phyloP scores from a whole-genome alignment of 1,140 invertebrate genomes.

The Homarus americanus region DNA sequence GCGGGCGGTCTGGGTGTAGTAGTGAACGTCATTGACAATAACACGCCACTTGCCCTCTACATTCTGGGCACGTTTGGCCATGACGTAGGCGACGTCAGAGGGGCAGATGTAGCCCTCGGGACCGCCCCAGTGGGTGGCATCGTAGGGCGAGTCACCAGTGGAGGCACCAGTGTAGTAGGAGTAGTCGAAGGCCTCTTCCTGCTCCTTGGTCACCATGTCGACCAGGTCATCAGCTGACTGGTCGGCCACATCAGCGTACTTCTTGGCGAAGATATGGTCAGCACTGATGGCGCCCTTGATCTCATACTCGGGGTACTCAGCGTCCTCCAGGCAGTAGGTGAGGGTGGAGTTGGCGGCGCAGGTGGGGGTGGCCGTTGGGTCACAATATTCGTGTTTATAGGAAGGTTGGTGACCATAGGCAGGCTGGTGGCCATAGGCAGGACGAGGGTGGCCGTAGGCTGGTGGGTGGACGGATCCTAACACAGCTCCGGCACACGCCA shows the following conservation, averaged over 20 bases:
- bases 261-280: constrained; percentile 60
- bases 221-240: constrained; percentile 64
- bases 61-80: constrained; percentile 59
- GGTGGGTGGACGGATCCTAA: constrained; percentile 16
- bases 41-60: constrained; percentile 76
- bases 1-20: constrained; percentile 63
- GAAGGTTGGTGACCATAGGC: constrained; percentile 40
- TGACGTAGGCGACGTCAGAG: constrained; percentile 60
- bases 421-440: constrained; percentile 40
- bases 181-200: constrained; percentile 64
- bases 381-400: constrained; percentile 43
- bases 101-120: constrained; percentile 67
- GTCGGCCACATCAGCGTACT: constrained; percentile 63
- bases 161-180: constrained; percentile 66
- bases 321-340: constrained; percentile 74
- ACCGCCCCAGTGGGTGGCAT: constrained; percentile 63
- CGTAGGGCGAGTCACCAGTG: constrained; percentile 53
- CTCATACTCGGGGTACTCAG: constrained; percentile 75
- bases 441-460: background rate
- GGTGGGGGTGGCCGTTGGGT: constrained; percentile 48
- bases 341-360: constrained; percentile 43
- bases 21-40: constrained; percentile 74
- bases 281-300: constrained; percentile 35
- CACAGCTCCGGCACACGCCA: constrained; percentile 52
- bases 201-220: constrained; percentile 53